Evolutionary conservation across 1,140 invertebrate species (phyloP).

Genomic region (Ptiloglossa arizonensis): DNA sequence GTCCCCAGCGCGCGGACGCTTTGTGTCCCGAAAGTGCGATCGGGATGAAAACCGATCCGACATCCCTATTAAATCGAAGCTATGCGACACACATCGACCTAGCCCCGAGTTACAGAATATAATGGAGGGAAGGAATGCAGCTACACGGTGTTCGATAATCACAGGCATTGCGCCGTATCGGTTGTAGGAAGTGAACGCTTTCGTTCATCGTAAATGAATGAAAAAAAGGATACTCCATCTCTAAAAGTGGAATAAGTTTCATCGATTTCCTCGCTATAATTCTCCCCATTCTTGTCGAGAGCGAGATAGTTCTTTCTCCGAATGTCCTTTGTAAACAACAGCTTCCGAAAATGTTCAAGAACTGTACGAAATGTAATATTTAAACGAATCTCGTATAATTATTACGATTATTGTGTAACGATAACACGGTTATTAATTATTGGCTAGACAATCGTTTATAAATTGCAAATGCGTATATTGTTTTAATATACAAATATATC

Average conservation of each 20-base stretch:
- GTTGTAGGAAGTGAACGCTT: not conserved
- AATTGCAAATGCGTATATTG: too few species aligned
- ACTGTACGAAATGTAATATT: too few species aligned
- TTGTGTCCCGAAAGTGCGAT: not conserved
- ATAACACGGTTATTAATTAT: too few species aligned
- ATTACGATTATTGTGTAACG: too few species aligned
- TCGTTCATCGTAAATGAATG: not conserved
- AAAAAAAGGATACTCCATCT: not conserved
- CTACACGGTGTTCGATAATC: conserved; percentile 25
- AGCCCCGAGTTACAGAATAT: conserved; percentile 20
- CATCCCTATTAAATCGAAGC: conserved; percentile 19
- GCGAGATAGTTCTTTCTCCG: too few species aligned
- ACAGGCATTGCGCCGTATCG: conserved; percentile 26
- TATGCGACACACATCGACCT: conserved; percentile 25
- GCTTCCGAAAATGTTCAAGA: too few species aligned
- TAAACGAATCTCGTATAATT: too few species aligned
- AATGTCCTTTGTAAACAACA: too few species aligned
- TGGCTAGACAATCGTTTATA: too few species aligned
- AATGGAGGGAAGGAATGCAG: conserved; percentile 22
- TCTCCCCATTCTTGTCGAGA: not conserved
- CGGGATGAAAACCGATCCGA: conserved; percentile 14
- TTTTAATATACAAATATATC: too few species aligned
- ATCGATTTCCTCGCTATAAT: not conserved
- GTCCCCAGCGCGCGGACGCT: not conserved
- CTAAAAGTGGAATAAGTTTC: not conserved